Conservation (phyloP, 2,888 invertebrate species). For the Drosophila meridiana region DNA sequence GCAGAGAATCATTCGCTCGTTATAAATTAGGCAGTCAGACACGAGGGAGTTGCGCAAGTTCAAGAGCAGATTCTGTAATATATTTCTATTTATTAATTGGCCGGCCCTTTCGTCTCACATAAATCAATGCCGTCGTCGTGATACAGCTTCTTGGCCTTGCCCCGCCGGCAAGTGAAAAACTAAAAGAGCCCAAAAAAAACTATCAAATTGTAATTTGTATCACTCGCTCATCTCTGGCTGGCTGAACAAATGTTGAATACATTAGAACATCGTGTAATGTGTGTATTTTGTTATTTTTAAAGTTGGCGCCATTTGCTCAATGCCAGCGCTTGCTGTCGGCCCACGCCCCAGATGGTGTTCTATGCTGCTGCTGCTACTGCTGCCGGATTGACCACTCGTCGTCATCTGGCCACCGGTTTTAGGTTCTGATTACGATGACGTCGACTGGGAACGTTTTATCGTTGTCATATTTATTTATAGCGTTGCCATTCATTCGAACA, state of each 20-base stretch:
- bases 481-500: constrained; percentile 31
- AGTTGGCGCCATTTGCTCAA: constrained; percentile 64
- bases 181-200: constrained; percentile 10
- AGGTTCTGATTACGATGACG: constrained; percentile 50
- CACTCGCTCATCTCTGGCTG: neutral
- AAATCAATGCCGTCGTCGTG: constrained; percentile 59
- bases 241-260: constrained; percentile 14
- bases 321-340: constrained; percentile 30
- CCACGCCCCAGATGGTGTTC: constrained; percentile 48
- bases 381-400: constrained; percentile 54
- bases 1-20: constrained; percentile 53
- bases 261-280: constrained; percentile 33
- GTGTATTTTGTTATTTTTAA: constrained; percentile 46
- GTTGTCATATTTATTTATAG: constrained; percentile 74
- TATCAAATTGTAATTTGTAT: constrained; percentile 56
- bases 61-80: constrained; percentile 64
- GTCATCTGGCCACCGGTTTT: constrained; percentile 57
- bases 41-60: constrained; percentile 63
- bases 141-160: constrained; percentile 44
- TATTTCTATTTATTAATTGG: constrained; percentile 53
- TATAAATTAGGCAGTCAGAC: constrained; percentile 51
- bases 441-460: constrained; percentile 23
- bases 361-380: neutral
- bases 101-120: constrained; percentile 34
- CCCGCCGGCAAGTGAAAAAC: neutral